These are phyloP conservation scores for Leptura quadrifasciata DNA, from an alignment of 2,888 invertebrate genomes.

Conservation along the genomic window DNA sequence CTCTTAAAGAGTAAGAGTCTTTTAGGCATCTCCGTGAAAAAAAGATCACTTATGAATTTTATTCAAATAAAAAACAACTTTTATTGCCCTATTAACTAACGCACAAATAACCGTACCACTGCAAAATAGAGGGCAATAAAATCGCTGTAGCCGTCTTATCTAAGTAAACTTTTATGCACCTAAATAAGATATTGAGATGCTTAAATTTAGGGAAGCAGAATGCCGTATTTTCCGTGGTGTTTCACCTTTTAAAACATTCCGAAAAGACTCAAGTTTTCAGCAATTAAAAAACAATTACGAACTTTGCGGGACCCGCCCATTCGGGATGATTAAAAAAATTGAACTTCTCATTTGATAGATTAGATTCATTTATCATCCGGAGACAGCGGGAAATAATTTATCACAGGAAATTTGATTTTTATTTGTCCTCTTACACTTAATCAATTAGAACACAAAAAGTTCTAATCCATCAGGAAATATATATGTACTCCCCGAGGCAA, in stretches of 20 bases:
- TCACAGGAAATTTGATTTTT: conserved; percentile 42
- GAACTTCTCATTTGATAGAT: conserved; percentile 38
- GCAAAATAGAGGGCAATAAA: no score
- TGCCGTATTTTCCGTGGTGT: not conserved
- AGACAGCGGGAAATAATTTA: conserved; percentile 36
- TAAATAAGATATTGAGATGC: not conserved
- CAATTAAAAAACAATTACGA: conserved; percentile 33
- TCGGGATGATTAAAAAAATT: conserved; percentile 34
- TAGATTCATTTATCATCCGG: conserved; percentile 36
- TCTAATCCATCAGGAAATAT: conserved; percentile 22
- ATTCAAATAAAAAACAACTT: no score
- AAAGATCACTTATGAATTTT: no score
- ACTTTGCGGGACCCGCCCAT: conserved; percentile 19
- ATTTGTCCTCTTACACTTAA: conserved; percentile 40
- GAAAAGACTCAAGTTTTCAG: not conserved
- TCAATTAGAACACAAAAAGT: conserved; percentile 34
- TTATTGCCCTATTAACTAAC: no score
- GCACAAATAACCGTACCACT: no score
- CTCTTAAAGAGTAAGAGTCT: no score
- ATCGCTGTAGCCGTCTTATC: no score
- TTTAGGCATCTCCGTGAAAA: no score
- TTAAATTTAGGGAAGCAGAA: not conserved
- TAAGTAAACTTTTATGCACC: not conserved
- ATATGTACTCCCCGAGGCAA: conserved; percentile 12
- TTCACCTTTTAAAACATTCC: conserved; percentile 3